Percentiles rank a stretch among this genome's conserved stretches.
Evolutionary conservation across 2,797 vertebrate species (phyloP).

Genomic region (Netta rufina): DNA sequence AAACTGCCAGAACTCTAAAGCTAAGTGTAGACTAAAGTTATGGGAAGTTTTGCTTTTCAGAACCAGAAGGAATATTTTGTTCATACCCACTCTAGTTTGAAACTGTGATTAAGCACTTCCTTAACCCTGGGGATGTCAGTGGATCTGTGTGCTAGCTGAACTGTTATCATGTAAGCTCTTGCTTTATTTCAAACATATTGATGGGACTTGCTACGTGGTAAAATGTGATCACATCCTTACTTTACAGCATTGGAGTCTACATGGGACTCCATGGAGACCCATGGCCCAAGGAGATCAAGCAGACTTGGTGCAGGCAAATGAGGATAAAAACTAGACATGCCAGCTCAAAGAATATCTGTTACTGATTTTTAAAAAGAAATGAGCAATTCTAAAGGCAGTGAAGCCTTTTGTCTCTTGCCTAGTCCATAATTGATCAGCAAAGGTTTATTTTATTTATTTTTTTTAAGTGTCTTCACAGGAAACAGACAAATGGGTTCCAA

Average conservation of each 20-base stretch:
- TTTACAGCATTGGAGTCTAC: not conserved
- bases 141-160: not conserved
- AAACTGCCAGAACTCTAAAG: not conserved
- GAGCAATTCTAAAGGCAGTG: not conserved
- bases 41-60: not conserved
- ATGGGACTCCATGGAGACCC: not conserved
- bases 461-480: not conserved
- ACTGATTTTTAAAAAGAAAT: not conserved
- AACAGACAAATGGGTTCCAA: not conserved
- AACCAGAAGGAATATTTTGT: not conserved
- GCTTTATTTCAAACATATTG: not conserved
- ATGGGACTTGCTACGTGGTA: not conserved
- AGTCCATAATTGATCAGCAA: constrained; percentile 18
- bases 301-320: not conserved
- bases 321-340: not conserved
- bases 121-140: not conserved
- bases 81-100: not conserved
- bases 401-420: not conserved
- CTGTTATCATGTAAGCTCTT: not conserved
- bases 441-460: not conserved
- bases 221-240: not conserved
- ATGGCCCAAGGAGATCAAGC: not conserved
- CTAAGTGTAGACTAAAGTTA: not conserved
- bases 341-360: constrained; percentile 13
- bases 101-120: not conserved